phyloP scores from a whole-genome alignment of 2,113 vertebrate genomes.

The Heloderma charlesbogerti region DNA sequence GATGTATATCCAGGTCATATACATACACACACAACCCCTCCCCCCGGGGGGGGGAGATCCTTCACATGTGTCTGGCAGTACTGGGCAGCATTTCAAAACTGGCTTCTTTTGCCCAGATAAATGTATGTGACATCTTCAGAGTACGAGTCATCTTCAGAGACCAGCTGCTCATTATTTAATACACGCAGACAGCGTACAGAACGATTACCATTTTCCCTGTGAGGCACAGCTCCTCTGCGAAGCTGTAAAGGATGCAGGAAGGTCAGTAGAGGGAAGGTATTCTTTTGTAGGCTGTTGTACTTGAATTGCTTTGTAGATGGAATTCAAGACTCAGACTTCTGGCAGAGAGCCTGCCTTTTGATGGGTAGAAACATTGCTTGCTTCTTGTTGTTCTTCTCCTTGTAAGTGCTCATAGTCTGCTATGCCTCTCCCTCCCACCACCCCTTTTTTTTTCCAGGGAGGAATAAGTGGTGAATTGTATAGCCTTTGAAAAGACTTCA shows the following conservation, averaged over 20 bases:
- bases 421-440: conserved; percentile 46
- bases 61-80: background rate
- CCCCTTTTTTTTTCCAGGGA: conserved; percentile 56
- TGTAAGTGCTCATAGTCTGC: conserved; percentile 59
- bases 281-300: conserved; percentile 26
- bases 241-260: background rate
- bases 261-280: background rate
- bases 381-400: conserved; percentile 27
- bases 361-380: conserved; percentile 34
- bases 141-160: background rate
- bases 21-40: background rate
- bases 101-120: conserved; percentile 10
- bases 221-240: conserved; percentile 2
- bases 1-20: background rate
- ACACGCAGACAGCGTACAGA: background rate
- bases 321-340: conserved; percentile 21
- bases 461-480: conserved; percentile 40
- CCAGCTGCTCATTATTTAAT: conserved; percentile 28
- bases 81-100: conserved; percentile 21
- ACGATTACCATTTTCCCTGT: background rate
- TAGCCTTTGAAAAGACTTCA: conserved; percentile 63
- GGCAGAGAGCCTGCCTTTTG: conserved; percentile 47
- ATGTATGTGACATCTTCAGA: conserved; percentile 14
- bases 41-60: background rate
- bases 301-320: conserved; percentile 46